Percentiles rank a stretch among this genome's conserved stretches.
phyloP scores from a whole-genome alignment of 1,140 invertebrate genomes.

The Cyrtorhinus lividipennis region DNA sequence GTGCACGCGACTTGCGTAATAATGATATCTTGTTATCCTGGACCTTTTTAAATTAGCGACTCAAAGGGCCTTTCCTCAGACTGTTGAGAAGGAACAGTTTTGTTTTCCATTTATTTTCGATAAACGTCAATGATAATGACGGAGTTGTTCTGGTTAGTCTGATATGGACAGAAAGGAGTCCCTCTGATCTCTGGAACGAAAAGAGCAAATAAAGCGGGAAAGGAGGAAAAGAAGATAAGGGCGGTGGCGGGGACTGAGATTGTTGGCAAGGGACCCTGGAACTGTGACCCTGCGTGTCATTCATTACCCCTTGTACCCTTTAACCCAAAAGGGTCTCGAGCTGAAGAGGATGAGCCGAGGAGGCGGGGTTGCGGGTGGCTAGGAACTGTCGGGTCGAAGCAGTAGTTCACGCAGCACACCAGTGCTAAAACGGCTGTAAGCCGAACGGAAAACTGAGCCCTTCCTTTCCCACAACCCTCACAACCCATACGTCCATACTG shows the following conservation, averaged over 20 bases:
- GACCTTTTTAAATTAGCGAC: too few species aligned
- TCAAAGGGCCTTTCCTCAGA: too few species aligned
- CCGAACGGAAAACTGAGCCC: neutral
- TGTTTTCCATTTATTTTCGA: too few species aligned
- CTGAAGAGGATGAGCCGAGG: neutral
- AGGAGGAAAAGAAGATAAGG: conserved; percentile 1
- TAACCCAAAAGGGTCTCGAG: neutral
- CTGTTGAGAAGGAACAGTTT: too few species aligned
- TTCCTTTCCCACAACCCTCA: neutral
- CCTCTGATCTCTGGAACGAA: conserved; percentile 1
- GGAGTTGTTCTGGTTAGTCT: too few species aligned
- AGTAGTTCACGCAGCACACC: neutral
- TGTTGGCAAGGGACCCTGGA: conserved; percentile 9
- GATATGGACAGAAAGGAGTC: neutral
- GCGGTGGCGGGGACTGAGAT: conserved; percentile 12
- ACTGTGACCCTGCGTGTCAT: conserved; percentile 2
- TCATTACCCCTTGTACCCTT: conserved; percentile 4
- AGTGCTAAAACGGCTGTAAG: neutral
- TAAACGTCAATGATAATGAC: too few species aligned
- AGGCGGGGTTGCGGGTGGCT: neutral
- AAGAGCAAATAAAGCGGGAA: conserved; percentile 19
- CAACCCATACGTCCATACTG: too few species aligned
- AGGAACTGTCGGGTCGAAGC: neutral
- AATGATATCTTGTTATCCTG: too few species aligned
- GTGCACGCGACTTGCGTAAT: too few species aligned